Base-by-base conservation (phyloP, 2,113 vertebrate genomes). In the Rallus limicola region DNA sequence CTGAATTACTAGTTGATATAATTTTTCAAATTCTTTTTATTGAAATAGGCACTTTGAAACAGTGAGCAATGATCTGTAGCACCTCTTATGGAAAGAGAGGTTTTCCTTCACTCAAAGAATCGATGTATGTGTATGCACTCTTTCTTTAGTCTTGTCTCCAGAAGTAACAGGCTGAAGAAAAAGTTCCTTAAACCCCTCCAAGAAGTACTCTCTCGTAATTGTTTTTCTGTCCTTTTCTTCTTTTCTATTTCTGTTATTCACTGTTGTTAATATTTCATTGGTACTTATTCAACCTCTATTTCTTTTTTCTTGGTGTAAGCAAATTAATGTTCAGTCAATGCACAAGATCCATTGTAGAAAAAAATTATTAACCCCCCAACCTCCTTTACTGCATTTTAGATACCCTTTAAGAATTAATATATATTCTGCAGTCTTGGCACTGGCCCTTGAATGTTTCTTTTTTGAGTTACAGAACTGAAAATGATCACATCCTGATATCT, bases 91-190 rank as follows among this genome's bases (percentile, higher is more conserved):
- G 17, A n/a, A n/a, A 24, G 24, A 68, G 38, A 62, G 62, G 15
- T 58, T 75, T 89, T 71, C 9, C 21, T 92, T 90, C 17, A 5
- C 36, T 67, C 40, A 67, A 7, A 85, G 31, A 88, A 74, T 40
- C 4, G 0, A 1, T 72, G 13, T 19, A 33, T 34, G 1, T 72
- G 13, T 19, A 33, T 34, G 10, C 16, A n/a, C 4, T 71, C 14
- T 58, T 82, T 53, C 28, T 71, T 71, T 9, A 2, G 8, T 82
- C 20, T 71, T 89, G 33, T 33, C 10, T 12, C 82, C 34, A 38
- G 34, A 81, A 90, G 2, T 12, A 42, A 52, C 29, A 68, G 14
- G 26, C 23, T 70, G 33, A 88, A 69, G 19, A 85, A 23, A 25
- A 1, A 44, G 19, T 75, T 5, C 16, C 52, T 78, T 68, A 17